phyloP scores from a whole-genome alignment of 1,140 invertebrate species.

The Streblospio benedicti region DNA sequence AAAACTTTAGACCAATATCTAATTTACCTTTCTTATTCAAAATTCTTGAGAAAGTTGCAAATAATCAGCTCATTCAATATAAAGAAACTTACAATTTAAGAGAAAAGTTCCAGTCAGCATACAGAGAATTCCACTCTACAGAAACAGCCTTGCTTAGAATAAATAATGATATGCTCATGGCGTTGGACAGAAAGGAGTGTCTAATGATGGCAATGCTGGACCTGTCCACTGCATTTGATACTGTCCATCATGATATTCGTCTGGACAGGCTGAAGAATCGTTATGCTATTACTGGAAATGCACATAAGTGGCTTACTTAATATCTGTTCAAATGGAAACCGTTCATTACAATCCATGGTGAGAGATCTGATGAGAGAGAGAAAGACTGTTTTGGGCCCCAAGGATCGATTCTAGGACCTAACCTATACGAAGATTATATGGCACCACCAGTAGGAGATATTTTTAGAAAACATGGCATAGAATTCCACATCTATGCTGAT shows the following conservation, averaged over 20 bases:
- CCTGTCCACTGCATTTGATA: not conserved
- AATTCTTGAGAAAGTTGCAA: not conserved
- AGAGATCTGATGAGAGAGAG: too few relatives aligned
- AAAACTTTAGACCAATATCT: not conserved
- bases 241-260: not conserved
- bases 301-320: too few relatives aligned
- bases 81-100: not conserved
- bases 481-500: too few relatives aligned
- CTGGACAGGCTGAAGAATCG: not conserved
- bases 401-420: not conserved
- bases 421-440: too few relatives aligned
- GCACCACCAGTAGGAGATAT: too few relatives aligned
- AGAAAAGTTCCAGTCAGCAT: conserved; percentile 1
- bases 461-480: too few relatives aligned
- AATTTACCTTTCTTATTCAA: conserved; percentile 1
- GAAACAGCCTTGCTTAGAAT: not conserved
- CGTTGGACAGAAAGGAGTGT: not conserved
- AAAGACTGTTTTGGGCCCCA: too few relatives aligned
- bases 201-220: not conserved
- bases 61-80: not conserved
- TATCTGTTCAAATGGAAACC: too few relatives aligned
- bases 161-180: not conserved
- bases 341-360: too few relatives aligned
- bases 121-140: not conserved
- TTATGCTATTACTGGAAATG: too few relatives aligned